Evolutionary conservation across 2,797 vertebrate genomes (phyloP).

Genomic region (Gallirallus australis): DNA sequence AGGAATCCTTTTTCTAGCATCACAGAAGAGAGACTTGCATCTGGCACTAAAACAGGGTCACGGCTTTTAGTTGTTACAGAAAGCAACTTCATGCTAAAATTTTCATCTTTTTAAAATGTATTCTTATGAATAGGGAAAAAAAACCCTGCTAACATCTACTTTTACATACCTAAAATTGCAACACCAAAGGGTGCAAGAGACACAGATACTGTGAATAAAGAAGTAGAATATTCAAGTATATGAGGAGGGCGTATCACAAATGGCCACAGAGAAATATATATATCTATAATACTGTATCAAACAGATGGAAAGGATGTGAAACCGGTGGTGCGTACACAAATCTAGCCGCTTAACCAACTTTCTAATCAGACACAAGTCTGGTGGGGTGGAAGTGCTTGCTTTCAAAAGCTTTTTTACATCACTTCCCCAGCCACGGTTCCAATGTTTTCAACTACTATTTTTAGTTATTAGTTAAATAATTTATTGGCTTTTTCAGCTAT

Average conservation of each 20-base stretch:
- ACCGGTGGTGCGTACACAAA: slow-evolving; percentile 79
- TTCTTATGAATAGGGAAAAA: slow-evolving; percentile 85
- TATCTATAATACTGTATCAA: slow-evolving; percentile 88
- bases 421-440: slow-evolving; percentile 64
- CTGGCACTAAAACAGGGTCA: slow-evolving; percentile 85
- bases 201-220: slow-evolving; percentile 90
- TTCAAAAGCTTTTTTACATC: slow-evolving; percentile 60
- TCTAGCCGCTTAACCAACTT: slow-evolving; percentile 79
- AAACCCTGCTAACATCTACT: slow-evolving; percentile 90
- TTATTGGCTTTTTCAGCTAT: slow-evolving; percentile 80
- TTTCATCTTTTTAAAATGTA: slow-evolving; percentile 83
- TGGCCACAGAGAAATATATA: slow-evolving; percentile 89
- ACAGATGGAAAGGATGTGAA: slow-evolving; percentile 81
- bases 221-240: slow-evolving; percentile 87
- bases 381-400: slow-evolving; percentile 65
- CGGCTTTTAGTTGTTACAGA: slow-evolving; percentile 82
- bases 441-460: slow-evolving; percentile 65
- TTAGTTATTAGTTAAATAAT: slow-evolving; percentile 83
- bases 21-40: slow-evolving; percentile 82
- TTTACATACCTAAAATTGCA: slow-evolving; percentile 93
- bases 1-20: slow-evolving; percentile 79
- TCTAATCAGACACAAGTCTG: slow-evolving; percentile 76
- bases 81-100: slow-evolving; percentile 87
- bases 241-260: slow-evolving; percentile 86
- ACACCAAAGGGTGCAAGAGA: slow-evolving; percentile 90